Base-by-base conservation (phyloP, 2,797 vertebrate genomes). In the Menidia menidia region DNA sequence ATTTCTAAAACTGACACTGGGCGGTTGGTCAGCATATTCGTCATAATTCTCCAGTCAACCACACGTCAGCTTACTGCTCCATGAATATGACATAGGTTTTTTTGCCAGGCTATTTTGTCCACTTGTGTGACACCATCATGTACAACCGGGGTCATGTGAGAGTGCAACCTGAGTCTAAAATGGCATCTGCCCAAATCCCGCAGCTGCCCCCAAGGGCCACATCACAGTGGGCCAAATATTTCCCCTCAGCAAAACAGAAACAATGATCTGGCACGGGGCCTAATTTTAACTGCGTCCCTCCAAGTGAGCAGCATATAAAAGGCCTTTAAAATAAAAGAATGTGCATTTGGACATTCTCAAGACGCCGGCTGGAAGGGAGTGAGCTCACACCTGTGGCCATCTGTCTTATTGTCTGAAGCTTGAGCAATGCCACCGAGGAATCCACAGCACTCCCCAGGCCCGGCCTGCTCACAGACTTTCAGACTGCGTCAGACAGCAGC, bases 161-260 rank as follows among this genome's bases (percentile, higher is more conserved):
- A 92, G 81, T 86, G 90, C 86, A 93, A 93, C 85, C 77, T 80
- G 90, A 94, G 81, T 89, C 82, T 68, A 75, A 92, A 92, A 84
- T 89, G 90, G 83, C 88, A 90, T 90, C 78, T 52, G 68, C 65
- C 71, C 79, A 87, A 84, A 84, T 86, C 86, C 84, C 42, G 54
- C 85, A 91, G 88, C 85, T 92, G 90, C 85, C 80, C 84, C 66
- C 71, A 65, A 85, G 84, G 78, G 81, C 88, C 87, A 88, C 83
- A 89, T 92, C 89, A 85, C 80, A 72, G 73, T 54, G 31, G 65
- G 73, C 78, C 77, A 90, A 90, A 88, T 87, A 87, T 89, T 88
- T 85, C 86, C 87, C 82, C 80, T 88, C 85, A 83, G 78, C 83
- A 87, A 80, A 91, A 91, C 86, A 85, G 87, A 86, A 92, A 94